Percentiles rank a stretch among this genome's conserved stretches.
These are phyloP conservation scores for Mnemiopsis leidyi DNA, from an alignment of 37 sponge, comb jelly and placozoan species.

Conservation along the genomic window DNA sequence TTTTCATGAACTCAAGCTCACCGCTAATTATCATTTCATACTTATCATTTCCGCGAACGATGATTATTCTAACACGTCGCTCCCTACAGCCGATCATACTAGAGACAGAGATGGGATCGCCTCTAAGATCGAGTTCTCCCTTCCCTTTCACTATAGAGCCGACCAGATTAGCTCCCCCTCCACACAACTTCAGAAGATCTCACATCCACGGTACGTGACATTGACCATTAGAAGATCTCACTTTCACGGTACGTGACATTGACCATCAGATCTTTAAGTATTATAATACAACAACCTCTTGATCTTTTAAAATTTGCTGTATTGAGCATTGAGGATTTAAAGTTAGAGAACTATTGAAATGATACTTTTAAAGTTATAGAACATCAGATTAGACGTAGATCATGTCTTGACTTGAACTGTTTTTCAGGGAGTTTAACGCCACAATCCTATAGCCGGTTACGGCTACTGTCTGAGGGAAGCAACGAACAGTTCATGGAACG, in stretches of 20 bases:
- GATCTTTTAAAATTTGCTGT: too few species aligned
- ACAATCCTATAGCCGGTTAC: not conserved
- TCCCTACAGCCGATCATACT: not conserved
- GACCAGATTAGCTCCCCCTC: not conserved
- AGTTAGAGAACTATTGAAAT: too few species aligned
- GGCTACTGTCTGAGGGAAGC: slow-evolving; percentile 3
- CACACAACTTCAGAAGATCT: not conserved
- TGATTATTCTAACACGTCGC: too few species aligned
- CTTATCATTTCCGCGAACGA: too few species aligned
- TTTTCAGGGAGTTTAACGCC: slow-evolving; percentile 31
- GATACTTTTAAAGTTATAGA: too few species aligned
- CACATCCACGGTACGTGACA: not conserved
- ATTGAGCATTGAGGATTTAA: too few species aligned
- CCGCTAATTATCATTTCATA: too few species aligned
- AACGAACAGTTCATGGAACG: slow-evolving; percentile 32
- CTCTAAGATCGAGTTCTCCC: not conserved
- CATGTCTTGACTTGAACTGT: too few species aligned
- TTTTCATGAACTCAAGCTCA: too few species aligned
- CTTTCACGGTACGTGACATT: not conserved
- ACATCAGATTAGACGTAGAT: too few species aligned
- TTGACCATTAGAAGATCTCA: not conserved
- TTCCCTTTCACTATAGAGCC: not conserved
- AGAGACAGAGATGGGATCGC: not conserved
- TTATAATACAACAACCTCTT: too few species aligned
- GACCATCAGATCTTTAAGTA: too few species aligned